Base-by-base conservation (phyloP, 2,797 vertebrate species). In the Halcyon smyrnensis region DNA sequence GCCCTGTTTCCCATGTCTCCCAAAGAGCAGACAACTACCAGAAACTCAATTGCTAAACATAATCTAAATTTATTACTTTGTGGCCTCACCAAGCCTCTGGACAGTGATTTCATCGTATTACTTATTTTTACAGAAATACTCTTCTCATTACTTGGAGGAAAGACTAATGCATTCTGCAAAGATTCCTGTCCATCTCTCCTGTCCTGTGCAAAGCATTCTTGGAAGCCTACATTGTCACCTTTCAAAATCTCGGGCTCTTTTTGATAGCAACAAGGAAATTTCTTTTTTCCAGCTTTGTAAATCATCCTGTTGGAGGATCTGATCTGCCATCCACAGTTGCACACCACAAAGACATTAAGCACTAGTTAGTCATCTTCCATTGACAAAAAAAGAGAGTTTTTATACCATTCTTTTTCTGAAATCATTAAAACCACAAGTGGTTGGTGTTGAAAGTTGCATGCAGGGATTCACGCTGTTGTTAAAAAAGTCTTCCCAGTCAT, bases 391-490 rank as follows among this genome's bases (percentile, higher is more conserved):
- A 8, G 68, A 46, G 41, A 34, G 17, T 15, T 84, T 84, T 89
- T 87, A 45, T 90, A 48, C 36, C 17, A 51, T 87, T 89, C 53
- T 68, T 69, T 56, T 87, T 79, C 48, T 73, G 56, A 93, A 94
- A n/a, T 51, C 74, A 70, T 70, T 64, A 67, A 76, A 93, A 16
- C 84, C 77, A 27, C 86, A 63, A 89, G 25, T 57, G 45, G 32
- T 74, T 89, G 69, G 54, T 94, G 81, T 69, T 96, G 70, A 56
- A 96, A 94, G 74, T 59, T 73, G 41, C 78, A 74, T 56, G 54
- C 68, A 89, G 80, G 11, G 60, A 79, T 70, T 37, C 57, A 36
- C 13, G 73, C 45, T 2, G 1, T 24, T 74, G 43, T 89, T 83
- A n/a, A 71, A 82, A 79, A 50, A 15, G 11, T 56, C n/a, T 54